Evolutionary conservation across 2,113 vertebrate genomes (phyloP).

Genomic region (Scytalopus superciliaris): DNA sequence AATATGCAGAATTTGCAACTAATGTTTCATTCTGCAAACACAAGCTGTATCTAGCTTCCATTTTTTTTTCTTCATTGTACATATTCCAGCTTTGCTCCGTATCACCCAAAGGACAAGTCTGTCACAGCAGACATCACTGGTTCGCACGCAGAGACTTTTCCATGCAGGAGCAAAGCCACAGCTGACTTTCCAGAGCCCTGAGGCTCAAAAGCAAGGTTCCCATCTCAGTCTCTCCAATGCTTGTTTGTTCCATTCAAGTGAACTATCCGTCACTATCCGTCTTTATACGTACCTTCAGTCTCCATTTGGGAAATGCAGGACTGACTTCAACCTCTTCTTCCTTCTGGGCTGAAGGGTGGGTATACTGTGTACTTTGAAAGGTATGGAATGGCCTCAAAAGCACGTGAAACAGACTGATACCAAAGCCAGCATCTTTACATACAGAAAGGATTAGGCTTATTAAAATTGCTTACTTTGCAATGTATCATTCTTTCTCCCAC

Average conservation of each 20-base stretch:
- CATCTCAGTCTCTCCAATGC: not conserved
- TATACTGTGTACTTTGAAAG: not conserved
- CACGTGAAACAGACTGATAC: not conserved
- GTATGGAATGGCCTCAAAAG: not conserved
- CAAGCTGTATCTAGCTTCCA: not conserved
- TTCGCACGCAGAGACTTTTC: not conserved
- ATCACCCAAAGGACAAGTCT: not conserved
- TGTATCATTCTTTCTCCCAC: not conserved
- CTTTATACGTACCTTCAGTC: not conserved
- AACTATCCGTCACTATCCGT: not conserved
- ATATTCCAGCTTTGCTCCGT: not conserved
- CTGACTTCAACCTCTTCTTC: not conserved
- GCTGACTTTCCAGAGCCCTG: not conserved
- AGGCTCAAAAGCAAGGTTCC: not conserved
- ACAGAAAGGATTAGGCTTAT: slow-evolving; percentile 2
- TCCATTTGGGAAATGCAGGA: not conserved
- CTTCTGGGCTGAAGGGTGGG: not conserved
- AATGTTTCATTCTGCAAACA: not conserved
- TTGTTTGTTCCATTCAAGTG: not conserved
- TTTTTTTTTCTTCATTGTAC: not conserved
- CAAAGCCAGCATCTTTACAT: not conserved
- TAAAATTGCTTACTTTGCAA: not conserved
- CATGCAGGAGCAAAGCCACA: not conserved
- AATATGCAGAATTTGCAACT: not conserved
- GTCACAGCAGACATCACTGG: not conserved